Evolutionary conservation across 2,113 vertebrate genomes (phyloP).

Genomic region (Tragelaphus strepsiceros): DNA sequence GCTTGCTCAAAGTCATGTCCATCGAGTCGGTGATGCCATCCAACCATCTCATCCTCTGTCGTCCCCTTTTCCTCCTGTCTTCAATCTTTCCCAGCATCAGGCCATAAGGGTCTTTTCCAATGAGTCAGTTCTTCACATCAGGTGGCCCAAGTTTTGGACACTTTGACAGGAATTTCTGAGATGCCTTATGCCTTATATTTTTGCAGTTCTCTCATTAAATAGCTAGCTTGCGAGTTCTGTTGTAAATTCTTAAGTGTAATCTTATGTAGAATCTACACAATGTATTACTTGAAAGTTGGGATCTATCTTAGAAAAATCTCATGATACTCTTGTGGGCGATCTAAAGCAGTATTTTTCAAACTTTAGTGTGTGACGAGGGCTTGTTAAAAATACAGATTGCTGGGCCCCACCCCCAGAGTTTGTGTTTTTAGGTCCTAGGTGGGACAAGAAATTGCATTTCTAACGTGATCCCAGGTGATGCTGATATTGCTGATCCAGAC

Average conservation of each 20-base stretch:
- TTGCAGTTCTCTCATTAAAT: not conserved
- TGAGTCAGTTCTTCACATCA: not conserved
- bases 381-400: not conserved
- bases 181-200: not conserved
- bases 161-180: not conserved
- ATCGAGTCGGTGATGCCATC: not conserved
- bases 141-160: not conserved
- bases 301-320: not conserved
- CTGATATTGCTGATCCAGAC: not conserved
- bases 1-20: not conserved
- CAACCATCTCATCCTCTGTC: not conserved
- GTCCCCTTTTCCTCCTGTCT: not conserved
- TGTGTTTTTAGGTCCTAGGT: not conserved
- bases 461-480: not conserved
- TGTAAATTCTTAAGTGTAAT: not conserved
- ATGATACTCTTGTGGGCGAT: not conserved
- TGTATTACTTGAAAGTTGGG: not conserved
- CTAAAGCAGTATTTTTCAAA: not conserved
- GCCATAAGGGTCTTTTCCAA: not conserved
- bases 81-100: not conserved
- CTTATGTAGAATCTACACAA: not conserved
- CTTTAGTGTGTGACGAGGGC: not conserved
- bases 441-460: not conserved
- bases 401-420: not conserved
- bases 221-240: not conserved